Percentiles rank a stretch among this genome's conserved stretches.
Conservation (phyloP, 1,140 invertebrate species). For the Plutomurus gul region DNA sequence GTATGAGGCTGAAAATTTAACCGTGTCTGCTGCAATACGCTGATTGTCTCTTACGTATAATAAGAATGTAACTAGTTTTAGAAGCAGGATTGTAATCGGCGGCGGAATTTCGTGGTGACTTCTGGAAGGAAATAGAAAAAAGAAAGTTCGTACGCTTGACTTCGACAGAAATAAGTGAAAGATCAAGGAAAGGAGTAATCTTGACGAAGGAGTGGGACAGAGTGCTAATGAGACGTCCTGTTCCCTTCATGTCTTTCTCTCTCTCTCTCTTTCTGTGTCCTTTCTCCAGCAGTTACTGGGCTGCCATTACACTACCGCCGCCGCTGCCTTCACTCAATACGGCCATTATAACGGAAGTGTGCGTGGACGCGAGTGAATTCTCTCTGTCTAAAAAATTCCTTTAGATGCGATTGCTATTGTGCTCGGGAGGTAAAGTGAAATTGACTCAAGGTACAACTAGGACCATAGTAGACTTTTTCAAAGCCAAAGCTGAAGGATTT, state of each 20-base stretch:
- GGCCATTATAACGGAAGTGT: no score
- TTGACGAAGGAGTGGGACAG: constrained; percentile 14
- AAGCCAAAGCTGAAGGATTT: neutral
- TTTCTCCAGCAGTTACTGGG: no score
- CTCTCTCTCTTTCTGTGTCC: neutral
- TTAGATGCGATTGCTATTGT: no score
- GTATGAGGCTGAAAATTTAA: neutral
- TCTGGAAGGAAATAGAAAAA: neutral
- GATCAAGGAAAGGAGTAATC: constrained; percentile 24
- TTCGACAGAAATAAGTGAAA: constrained; percentile 19
- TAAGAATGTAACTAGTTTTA: neutral
- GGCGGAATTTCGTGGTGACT: neutral
- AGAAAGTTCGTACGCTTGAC: neutral
- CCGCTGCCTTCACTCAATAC: no score
- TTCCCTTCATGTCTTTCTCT: constrained; percentile 17
- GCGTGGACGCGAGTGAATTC: no score
- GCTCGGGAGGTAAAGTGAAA: no score
- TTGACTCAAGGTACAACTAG: no score
- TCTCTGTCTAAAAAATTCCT: no score
- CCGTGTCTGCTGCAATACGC: neutral
- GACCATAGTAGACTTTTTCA: neutral
- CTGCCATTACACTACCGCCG: no score
- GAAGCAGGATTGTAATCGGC: neutral
- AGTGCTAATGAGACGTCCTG: constrained; percentile 28
- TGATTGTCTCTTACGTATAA: no score